Conservation (phyloP, 2,113 vertebrate genomes). For the Serinus canaria region DNA sequence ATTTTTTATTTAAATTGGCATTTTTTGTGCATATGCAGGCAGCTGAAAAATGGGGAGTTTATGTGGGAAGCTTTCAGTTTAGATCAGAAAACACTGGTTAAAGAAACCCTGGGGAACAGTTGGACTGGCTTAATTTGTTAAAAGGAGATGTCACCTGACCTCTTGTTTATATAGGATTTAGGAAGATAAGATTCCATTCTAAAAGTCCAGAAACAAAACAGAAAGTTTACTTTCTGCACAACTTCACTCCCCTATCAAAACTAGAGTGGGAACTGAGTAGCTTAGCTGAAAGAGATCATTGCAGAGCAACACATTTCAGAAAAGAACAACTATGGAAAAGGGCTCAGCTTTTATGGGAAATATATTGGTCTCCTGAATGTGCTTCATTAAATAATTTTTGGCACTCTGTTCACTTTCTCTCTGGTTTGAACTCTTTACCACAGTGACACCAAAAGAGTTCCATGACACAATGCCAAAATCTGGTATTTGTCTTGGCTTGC, state of each 20-base stretch:
- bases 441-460: neutral
- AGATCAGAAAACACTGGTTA: neutral
- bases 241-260: neutral
- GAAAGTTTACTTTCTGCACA: neutral
- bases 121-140: neutral
- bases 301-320: neutral
- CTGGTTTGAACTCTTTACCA: neutral
- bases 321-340: neutral
- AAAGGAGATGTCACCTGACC: neutral
- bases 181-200: neutral
- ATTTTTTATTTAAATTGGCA: neutral
- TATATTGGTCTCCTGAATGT: neutral
- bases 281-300: neutral
- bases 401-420: neutral
- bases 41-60: neutral
- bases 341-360: neutral
- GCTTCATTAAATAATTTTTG: neutral
- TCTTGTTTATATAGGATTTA: neutral
- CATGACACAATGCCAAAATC: neutral
- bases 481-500: neutral
- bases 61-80: neutral
- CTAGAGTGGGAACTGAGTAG: neutral
- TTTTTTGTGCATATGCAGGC: neutral
- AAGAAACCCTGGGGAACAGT: neutral
- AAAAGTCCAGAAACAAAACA: neutral